phyloP scores from a whole-genome alignment of 1,140 invertebrate species.

The Campodea augens region DNA sequence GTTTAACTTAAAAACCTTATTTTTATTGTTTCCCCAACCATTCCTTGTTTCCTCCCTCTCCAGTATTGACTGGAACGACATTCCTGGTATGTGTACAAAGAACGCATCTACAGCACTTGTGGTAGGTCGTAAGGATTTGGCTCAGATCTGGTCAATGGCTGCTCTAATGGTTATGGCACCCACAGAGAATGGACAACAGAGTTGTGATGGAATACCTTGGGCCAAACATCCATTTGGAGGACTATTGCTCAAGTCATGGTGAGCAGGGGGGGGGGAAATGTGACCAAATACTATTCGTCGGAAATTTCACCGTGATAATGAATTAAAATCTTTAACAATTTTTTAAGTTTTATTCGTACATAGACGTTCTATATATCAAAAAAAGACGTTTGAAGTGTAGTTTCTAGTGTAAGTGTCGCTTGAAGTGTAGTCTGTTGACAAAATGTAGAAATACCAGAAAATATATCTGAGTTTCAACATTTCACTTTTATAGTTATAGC shows the following conservation, averaged over 20 bases:
- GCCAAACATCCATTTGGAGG: conserved; percentile 66
- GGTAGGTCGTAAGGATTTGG: conserved; percentile 55
- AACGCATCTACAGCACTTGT: conserved; percentile 56
- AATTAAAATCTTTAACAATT: background rate
- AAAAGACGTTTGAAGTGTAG: no score
- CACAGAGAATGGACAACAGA: conserved; percentile 17
- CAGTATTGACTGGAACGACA: conserved; percentile 35
- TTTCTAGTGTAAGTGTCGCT: no score
- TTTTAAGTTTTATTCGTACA: background rate
- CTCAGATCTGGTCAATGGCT: conserved; percentile 67
- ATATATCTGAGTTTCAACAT: no score
- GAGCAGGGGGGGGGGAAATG: conserved; percentile 22
- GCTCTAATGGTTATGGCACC: conserved; percentile 42
- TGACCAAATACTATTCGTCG: background rate
- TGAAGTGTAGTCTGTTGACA: no score
- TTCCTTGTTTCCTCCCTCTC: conserved; percentile 12
- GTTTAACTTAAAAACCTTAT: no score
- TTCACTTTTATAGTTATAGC: no score
- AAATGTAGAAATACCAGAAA: no score
- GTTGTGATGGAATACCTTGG: conserved; percentile 48
- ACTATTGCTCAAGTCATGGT: conserved; percentile 65
- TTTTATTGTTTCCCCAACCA: conserved; percentile 8
- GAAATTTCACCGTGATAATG: background rate
- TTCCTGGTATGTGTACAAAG: conserved; percentile 48
- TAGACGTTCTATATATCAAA: background rate